These are phyloP conservation scores for Ophthalmolycus amberensis DNA, from an alignment of 2,113 vertebrate species.

Conservation along the genomic window DNA sequence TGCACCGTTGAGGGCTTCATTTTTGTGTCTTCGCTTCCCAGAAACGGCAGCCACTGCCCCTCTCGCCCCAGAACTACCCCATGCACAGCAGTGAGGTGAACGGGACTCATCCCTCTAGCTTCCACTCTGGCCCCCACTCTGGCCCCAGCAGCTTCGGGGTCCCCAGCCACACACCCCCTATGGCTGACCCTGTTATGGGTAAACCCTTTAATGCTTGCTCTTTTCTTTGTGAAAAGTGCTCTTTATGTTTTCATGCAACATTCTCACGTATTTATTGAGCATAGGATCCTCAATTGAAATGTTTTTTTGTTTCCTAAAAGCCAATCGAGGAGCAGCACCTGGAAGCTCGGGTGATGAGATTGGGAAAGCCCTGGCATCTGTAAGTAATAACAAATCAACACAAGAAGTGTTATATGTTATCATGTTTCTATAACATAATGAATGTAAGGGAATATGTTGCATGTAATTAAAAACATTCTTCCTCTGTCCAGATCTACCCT, in stretches of 20 bases:
- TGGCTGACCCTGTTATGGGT: slow-evolving; percentile 74
- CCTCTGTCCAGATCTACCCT: slow-evolving; percentile 90
- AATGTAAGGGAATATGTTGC: neutral
- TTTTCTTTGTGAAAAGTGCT: neutral
- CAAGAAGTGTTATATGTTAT: neutral
- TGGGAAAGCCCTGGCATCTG: slow-evolving; percentile 97
- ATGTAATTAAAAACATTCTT: slow-evolving; percentile 29
- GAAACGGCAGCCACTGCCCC: slow-evolving; percentile 78
- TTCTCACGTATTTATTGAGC: neutral
- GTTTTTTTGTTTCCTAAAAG: slow-evolving; percentile 70
- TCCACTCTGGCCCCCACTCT: slow-evolving; percentile 87
- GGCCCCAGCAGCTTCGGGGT: slow-evolving; percentile 86
- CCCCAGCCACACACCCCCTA: slow-evolving; percentile 86
- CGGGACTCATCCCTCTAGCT: slow-evolving; percentile 86
- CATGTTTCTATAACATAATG: neutral
- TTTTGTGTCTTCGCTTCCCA: slow-evolving; percentile 40
- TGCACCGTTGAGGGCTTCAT: slow-evolving; percentile 17
- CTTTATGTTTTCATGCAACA: neutral
- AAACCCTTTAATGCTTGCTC: slow-evolving; percentile 20
- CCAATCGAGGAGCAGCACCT: slow-evolving; percentile 86
- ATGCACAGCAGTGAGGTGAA: slow-evolving; percentile 93
- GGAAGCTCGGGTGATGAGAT: slow-evolving; percentile 96
- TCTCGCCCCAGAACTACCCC: slow-evolving; percentile 89
- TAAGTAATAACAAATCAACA: slow-evolving; percentile 77
- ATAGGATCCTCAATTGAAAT: neutral